These are phyloP conservation scores for Orestias chungarensis DNA, from an alignment of 2,797 vertebrate species.

Conservation along the genomic window DNA sequence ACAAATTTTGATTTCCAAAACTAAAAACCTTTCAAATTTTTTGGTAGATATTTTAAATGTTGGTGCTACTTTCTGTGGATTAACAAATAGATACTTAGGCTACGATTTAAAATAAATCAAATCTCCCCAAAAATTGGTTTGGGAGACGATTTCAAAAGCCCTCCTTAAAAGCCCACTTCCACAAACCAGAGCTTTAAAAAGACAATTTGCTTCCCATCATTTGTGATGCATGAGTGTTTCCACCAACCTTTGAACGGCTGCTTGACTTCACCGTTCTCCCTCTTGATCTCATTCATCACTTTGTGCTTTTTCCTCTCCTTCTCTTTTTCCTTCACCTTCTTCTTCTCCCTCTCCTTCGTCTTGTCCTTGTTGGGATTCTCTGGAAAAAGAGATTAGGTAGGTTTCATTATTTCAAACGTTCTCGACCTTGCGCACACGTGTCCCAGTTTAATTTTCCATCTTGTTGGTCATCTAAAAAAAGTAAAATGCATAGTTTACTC, in stretches of 20 bases:
- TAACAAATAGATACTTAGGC: neutral
- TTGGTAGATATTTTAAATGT: neutral
- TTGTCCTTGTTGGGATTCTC: constrained; percentile 89
- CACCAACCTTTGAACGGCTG: constrained; percentile 90
- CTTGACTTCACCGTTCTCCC: constrained; percentile 94
- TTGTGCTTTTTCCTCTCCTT: constrained; percentile 93
- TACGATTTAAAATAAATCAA: neutral
- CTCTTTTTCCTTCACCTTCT: constrained; percentile 85
- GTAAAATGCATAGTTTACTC: neutral
- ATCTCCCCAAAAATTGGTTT: neutral
- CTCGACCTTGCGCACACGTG: neutral
- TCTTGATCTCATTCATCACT: constrained; percentile 91
- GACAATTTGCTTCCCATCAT: constrained; percentile 6
- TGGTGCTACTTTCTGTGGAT: neutral
- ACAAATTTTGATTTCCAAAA: neutral
- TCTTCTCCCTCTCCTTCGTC: constrained; percentile 88
- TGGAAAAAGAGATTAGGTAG: constrained; percentile 45
- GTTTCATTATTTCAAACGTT: constrained; percentile 14
- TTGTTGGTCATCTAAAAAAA: neutral
- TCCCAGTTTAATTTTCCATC: neutral
- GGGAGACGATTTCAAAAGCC: neutral
- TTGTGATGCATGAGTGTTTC: constrained; percentile 8
- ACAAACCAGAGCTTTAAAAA: neutral
- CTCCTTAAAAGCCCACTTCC: neutral
- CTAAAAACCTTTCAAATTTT: neutral